A percentile compares a stretch with the other conserved stretches of the same genome.
These are phyloP conservation scores for Eupelmus urozonus DNA, from an alignment of 2,888 invertebrate species.

Conservation along the genomic window DNA sequence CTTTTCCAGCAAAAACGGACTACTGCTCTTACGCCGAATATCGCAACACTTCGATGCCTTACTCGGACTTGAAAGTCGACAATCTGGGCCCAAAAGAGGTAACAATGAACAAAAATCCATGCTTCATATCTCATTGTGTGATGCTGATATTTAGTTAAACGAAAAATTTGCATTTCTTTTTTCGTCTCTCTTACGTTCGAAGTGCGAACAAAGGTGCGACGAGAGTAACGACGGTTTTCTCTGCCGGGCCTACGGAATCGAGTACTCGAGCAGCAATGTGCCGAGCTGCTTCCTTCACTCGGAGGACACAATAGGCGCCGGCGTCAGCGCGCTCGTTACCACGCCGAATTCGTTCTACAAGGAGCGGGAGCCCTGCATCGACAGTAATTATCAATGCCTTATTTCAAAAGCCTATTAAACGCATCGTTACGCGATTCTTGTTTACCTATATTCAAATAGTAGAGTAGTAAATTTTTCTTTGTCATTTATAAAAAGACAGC, in stretches of 20 bases:
- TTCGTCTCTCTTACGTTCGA: constrained; percentile 37
- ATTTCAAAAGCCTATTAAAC: too few relatives aligned
- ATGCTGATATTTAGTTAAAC: too few relatives aligned
- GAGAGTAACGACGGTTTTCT: constrained; percentile 81
- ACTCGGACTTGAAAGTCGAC: constrained; percentile 79
- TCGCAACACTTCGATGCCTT: constrained; percentile 83
- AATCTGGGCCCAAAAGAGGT: constrained; percentile 67
- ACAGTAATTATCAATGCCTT: constrained; percentile 82
- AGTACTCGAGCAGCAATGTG: constrained; percentile 67
- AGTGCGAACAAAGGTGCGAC: constrained; percentile 82
- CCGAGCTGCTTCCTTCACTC: constrained; percentile 85
- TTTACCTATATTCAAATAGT: too few relatives aligned
- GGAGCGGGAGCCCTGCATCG: constrained; percentile 89
- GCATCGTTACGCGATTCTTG: too few relatives aligned
- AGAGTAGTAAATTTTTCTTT: too few relatives aligned
- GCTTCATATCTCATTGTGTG: not conserved
- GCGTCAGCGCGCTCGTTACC: constrained; percentile 84
- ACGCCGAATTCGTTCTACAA: constrained; percentile 84
- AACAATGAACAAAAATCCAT: not conserved
- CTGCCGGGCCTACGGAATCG: constrained; percentile 84
- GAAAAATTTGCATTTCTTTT: not conserved
- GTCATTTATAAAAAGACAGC: too few relatives aligned
- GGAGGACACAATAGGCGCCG: constrained; percentile 89
- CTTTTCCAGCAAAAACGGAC: constrained; percentile 78
- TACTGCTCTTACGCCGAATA: constrained; percentile 89